A percentile compares a stretch with the other conserved stretches of the same genome.
phyloP scores from a whole-genome alignment of 64 coral and sea anemone species.

The Dendronephthya gigantea region DNA sequence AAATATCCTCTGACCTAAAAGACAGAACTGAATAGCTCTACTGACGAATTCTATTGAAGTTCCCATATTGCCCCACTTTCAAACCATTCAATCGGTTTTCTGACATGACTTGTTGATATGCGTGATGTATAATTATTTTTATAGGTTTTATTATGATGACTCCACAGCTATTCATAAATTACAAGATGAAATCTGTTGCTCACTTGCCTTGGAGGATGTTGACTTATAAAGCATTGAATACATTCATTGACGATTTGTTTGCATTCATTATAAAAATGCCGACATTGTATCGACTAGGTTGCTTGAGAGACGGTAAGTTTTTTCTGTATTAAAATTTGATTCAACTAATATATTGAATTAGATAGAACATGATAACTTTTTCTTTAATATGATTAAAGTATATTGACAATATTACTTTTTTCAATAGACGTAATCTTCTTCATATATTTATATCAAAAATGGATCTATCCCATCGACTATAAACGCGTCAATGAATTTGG shows the following conservation, averaged over 20 bases:
- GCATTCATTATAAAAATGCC: constrained; percentile 99
- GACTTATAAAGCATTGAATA: constrained; percentile 95
- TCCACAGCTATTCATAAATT: constrained; percentile 90
- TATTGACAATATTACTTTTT: background rate
- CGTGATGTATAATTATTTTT: background rate
- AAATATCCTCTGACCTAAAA: too few relatives aligned
- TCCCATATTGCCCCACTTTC: too few relatives aligned
- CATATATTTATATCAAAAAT: constrained; percentile 91
- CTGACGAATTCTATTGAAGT: too few relatives aligned
- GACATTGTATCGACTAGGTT: constrained; percentile 84
- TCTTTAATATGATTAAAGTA: too few relatives aligned
- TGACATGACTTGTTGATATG: too few relatives aligned
- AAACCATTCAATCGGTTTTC: too few relatives aligned
- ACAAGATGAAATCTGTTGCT: constrained; percentile 92
- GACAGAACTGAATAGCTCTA: too few relatives aligned
- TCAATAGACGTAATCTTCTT: constrained; percentile 84
- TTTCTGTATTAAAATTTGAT: too few relatives aligned
- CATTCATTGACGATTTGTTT: constrained; percentile 96
- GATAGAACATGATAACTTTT: background rate
- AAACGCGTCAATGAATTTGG: constrained; percentile 97
- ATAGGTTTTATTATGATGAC: constrained; percentile 98
- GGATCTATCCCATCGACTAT: constrained; percentile 90
- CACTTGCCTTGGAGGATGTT: constrained; percentile 97
- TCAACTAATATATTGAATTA: too few relatives aligned
- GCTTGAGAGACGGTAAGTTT: constrained; percentile 85